Evolutionary conservation across 1,140 invertebrate species (phyloP), one percentile per base, ranked within the genome.

Genomic region (Teleogryllus occipitalis): DNA sequence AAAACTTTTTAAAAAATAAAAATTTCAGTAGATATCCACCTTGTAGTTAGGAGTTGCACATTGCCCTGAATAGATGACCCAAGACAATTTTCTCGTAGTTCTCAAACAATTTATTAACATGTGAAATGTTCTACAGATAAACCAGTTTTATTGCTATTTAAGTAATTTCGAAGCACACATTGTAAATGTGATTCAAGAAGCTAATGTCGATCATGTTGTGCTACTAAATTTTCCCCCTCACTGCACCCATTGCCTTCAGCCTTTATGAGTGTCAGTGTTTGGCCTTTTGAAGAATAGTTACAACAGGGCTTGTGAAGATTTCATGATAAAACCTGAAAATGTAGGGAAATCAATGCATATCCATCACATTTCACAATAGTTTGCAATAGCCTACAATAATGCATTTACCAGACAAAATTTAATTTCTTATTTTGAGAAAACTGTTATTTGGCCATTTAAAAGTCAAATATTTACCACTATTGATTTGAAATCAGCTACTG

Each of bases 171-270:
- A 76, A 39, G 14, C 75, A 21, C 75, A 76, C 22, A 12, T 76
- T 76, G 14, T 10, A 12, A 14, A 12, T 21, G 8, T 12, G 8
- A 76, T 21, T 22, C 8, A 21, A 76, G 10, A 76, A 22, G 81
- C 82, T 46, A 76, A 82, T 49, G 81, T 85, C 21, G 82, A 86
- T 83, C 82, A 83, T 14, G 83, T 86, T 22, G 80, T 83, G 46
- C 75, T 86, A n/a, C 75, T 86, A 21, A 84, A 82, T n/a, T 82
- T 86, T 47, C 83, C 82, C 22, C 83, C 82, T 12, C 83, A 85
- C 75, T 84, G 82, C 74, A 83, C 78, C 27, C 84, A 87, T 75
- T 85, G 84, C 80, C 81, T 88, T 5, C 87, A 88, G 80, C 87
- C 86, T 15, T 81, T 88, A 8, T 86, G 87, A 82, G 48, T 46